Conservation (phyloP, 2,113 vertebrate species). For the Athene cunicularia region DNA sequence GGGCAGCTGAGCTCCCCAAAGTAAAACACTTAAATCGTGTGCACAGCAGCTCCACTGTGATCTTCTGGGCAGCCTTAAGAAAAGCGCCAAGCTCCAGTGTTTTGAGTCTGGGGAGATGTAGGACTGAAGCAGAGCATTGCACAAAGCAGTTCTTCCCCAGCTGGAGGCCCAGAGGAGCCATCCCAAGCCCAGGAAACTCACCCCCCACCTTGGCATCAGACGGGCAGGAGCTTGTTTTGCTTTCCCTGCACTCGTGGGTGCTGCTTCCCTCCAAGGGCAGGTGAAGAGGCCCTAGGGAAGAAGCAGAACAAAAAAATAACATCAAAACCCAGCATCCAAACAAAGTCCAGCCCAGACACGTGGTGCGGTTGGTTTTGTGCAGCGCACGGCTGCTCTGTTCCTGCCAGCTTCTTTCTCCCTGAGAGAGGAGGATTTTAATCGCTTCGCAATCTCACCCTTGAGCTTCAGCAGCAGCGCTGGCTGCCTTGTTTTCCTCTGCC, state of each 20-base stretch:
- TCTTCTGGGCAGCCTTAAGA: not conserved
- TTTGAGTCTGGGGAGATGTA: not conserved
- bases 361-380: no score
- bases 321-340: not conserved
- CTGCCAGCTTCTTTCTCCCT: not conserved
- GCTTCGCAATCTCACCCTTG: not conserved
- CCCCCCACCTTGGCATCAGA: fast-evolving
- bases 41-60: fast-evolving
- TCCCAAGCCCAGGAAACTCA: not conserved
- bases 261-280: not conserved
- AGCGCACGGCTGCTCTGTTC: not conserved
- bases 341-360: fast-evolving
- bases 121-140: not conserved
- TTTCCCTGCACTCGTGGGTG: fast-evolving
- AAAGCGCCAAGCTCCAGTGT: no score
- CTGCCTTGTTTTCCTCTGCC: no score
- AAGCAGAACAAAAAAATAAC: not conserved
- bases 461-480: not conserved
- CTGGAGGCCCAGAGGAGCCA: not conserved
- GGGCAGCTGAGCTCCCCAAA: not conserved
- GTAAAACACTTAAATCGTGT: fast-evolving
- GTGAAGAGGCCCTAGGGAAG: not conserved
- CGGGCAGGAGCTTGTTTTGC: not conserved
- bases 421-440: no score
- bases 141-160: no score